Conservation (phyloP, 2,797 vertebrate genomes). For the Lepus townsendii region DNA sequence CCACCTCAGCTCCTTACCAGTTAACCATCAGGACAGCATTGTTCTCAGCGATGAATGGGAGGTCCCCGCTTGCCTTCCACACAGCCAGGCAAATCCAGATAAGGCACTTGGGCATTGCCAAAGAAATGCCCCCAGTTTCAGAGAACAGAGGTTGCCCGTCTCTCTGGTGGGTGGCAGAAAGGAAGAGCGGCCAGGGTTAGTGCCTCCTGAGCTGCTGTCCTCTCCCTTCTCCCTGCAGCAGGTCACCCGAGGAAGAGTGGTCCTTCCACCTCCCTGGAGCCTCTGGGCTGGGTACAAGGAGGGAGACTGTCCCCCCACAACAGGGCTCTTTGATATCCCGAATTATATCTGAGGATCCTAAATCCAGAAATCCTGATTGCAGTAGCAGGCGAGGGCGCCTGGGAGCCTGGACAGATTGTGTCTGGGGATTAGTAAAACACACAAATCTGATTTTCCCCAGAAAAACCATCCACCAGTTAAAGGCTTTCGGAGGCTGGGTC, state of each 20-base stretch:
- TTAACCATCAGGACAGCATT: slow-evolving; percentile 96
- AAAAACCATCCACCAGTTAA: slow-evolving; percentile 93
- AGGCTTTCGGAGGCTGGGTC: slow-evolving; percentile 85
- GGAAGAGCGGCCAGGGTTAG: neutral
- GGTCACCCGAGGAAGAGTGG: neutral
- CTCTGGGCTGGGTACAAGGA: slow-evolving; percentile 60
- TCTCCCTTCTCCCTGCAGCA: neutral
- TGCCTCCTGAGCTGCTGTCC: slow-evolving; percentile 53
- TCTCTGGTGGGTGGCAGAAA: neutral
- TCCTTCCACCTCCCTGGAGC: neutral
- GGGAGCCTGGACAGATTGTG: slow-evolving; percentile 93
- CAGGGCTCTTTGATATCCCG: slow-evolving; percentile 76
- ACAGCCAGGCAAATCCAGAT: slow-evolving; percentile 94
- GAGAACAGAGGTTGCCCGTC: slow-evolving; percentile 43
- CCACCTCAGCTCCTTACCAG: slow-evolving; percentile 92
- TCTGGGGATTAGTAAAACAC: slow-evolving; percentile 95
- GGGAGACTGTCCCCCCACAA: slow-evolving; percentile 58
- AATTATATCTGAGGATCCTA: slow-evolving; percentile 86
- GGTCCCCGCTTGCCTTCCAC: slow-evolving; percentile 93
- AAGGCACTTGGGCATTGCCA: slow-evolving; percentile 86
- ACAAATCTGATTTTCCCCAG: slow-evolving; percentile 97
- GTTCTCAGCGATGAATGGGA: slow-evolving; percentile 96
- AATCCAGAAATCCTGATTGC: slow-evolving; percentile 86
- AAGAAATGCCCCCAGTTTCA: slow-evolving; percentile 44
- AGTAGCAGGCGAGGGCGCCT: neutral